Evolutionary conservation across 2,113 vertebrate genomes (phyloP).

Genomic region (Menura novaehollandiae): DNA sequence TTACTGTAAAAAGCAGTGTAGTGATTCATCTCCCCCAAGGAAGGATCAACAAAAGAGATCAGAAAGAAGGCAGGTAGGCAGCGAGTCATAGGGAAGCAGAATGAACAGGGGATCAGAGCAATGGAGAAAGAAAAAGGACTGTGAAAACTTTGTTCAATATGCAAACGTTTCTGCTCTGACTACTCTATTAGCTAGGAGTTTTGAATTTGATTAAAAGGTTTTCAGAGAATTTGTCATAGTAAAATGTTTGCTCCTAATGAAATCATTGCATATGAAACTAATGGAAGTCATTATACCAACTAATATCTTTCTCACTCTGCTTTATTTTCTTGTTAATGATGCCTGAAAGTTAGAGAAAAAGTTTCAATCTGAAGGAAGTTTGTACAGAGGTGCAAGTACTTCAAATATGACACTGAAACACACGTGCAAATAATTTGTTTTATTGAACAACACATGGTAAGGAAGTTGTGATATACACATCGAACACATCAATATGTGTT

Average conservation of each 20-base stretch:
- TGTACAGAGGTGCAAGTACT: neutral
- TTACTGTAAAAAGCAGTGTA: neutral
- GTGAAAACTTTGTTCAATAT: neutral
- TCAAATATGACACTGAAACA: neutral
- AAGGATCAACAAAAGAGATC: neutral
- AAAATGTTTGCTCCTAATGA: neutral
- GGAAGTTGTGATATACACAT: neutral
- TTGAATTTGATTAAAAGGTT: neutral
- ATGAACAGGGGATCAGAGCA: neutral
- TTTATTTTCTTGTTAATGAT: neutral
- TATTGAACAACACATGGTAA: neutral
- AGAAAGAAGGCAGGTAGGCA: fast-evolving
- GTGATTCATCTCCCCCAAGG: neutral
- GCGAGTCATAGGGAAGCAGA: neutral
- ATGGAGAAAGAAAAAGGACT: neutral
- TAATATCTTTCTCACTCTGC: neutral
- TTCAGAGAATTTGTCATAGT: neutral
- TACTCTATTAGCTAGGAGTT: neutral
- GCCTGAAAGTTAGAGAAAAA: neutral
- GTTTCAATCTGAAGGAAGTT: neutral
- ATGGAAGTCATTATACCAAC: neutral
- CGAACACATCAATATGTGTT: neutral
- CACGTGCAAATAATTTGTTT: neutral
- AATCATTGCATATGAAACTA: neutral
- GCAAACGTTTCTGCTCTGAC: neutral